A percentile compares a stretch with the other conserved stretches of the same genome.
phyloP scores from a whole-genome alignment of 23 tunicate genomes.

The Corella eumyota region DNA sequence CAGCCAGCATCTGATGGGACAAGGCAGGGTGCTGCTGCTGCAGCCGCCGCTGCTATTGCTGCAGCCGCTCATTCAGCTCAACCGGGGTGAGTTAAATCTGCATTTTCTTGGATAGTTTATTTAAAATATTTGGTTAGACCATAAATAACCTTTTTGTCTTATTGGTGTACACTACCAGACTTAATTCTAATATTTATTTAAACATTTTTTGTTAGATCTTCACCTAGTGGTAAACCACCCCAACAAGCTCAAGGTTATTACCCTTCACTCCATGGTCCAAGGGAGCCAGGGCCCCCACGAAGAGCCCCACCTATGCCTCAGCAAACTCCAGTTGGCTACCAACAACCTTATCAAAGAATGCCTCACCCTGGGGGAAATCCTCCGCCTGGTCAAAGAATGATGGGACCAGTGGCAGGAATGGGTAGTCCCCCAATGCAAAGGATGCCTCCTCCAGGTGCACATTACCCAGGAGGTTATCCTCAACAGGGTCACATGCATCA shows the following conservation, averaged over 20 bases:
- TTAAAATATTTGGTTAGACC: too few relatives aligned
- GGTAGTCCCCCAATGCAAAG: conserved; percentile 11
- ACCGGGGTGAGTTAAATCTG: conserved; percentile 43
- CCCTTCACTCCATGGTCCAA: conserved; percentile 27
- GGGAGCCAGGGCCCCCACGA: too few relatives aligned
- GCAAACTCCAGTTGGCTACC: conserved; percentile 31
- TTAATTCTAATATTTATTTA: too few relatives aligned
- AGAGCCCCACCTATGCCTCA: too few relatives aligned
- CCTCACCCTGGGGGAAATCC: conserved; percentile 32
- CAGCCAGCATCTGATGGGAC: not conserved
- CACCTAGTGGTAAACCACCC: not conserved
- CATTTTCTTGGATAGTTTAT: too few relatives aligned
- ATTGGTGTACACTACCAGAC: too few relatives aligned
- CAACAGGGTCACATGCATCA: not conserved
- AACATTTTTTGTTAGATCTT: too few relatives aligned
- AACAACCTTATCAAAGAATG: conserved; percentile 36
- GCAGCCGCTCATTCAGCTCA: conserved; percentile 90
- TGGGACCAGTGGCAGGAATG: conserved; percentile 48
- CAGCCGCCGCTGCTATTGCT: conserved; percentile 79
- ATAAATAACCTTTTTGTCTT: too few relatives aligned
- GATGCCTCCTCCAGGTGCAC: conserved; percentile 24
- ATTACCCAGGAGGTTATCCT: conserved; percentile 24
- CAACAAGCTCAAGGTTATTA: conserved; percentile 22
- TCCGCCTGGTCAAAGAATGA: conserved; percentile 25
- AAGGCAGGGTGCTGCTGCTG: conserved; percentile 78